phyloP scores from a whole-genome alignment of 2,797 vertebrate genomes.

The Cheirogaleus major region DNA sequence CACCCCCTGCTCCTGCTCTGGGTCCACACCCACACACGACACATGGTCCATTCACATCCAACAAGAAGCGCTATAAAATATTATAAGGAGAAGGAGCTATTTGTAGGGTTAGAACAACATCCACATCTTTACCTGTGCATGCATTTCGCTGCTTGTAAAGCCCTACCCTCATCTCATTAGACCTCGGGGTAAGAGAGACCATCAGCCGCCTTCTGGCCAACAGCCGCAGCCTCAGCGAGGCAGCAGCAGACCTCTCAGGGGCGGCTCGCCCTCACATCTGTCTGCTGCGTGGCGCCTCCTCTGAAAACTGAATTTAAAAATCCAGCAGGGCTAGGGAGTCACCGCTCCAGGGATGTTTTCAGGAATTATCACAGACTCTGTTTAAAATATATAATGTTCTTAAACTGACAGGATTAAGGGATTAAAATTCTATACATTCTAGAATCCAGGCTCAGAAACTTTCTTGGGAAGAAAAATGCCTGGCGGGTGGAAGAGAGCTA shows the following conservation, averaged over 20 bases:
- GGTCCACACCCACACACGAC: accelerated
- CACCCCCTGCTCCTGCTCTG: no score
- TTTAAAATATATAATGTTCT: not conserved
- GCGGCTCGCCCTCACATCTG: not conserved
- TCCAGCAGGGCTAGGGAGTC: not conserved
- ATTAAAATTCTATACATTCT: not conserved
- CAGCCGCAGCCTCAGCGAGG: not conserved
- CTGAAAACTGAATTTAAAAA: not conserved
- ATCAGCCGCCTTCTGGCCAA: not conserved
- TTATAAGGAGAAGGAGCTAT: not conserved
- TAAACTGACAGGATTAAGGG: not conserved
- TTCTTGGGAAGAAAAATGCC: not conserved
- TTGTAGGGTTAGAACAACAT: not conserved
- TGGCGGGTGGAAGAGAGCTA: not conserved
- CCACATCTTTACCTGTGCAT: accelerated
- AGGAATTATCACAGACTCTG: not conserved
- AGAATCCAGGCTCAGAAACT: not conserved
- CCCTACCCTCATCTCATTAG: not conserved
- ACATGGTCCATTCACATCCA: not conserved
- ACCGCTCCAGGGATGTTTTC: not conserved
- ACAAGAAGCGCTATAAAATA: accelerated
- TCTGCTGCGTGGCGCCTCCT: not conserved
- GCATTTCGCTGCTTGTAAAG: not conserved
- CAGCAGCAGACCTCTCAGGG: not conserved
- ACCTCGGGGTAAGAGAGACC: not conserved